Evolutionary conservation across 2,113 vertebrate genomes (phyloP).

Genomic region (Chloebia gouldiae): DNA sequence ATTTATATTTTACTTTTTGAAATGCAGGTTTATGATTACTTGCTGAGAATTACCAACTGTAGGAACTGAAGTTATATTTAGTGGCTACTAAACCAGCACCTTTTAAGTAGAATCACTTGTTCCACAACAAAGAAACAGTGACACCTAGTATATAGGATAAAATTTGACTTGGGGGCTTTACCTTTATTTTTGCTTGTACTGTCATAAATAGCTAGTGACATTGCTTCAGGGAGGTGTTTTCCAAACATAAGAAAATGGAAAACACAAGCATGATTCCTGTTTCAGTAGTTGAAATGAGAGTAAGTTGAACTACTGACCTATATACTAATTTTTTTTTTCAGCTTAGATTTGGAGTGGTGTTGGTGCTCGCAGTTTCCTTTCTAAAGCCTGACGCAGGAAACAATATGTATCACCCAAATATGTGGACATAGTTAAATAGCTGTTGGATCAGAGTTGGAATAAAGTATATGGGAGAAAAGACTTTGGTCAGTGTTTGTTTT

Average conservation of each 20-base stretch:
- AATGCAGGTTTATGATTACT: background rate
- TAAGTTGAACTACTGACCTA: background rate
- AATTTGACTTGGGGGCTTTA: background rate
- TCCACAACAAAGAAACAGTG: background rate
- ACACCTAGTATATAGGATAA: background rate
- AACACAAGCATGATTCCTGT: background rate
- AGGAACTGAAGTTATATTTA: background rate
- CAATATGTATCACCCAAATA: background rate
- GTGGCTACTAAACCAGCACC: background rate
- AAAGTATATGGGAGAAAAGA: background rate
- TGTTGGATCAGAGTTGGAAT: background rate
- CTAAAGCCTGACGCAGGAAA: background rate
- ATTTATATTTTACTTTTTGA: background rate
- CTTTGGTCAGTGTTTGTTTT: background rate
- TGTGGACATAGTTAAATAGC: background rate
- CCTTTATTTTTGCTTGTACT: background rate
- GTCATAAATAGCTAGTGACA: background rate
- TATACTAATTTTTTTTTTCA: background rate
- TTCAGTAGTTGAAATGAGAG: background rate
- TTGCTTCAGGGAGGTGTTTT: background rate
- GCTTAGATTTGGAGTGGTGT: background rate
- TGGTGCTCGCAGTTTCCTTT: background rate
- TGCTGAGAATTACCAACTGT: background rate
- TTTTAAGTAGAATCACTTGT: background rate
- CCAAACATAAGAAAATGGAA: background rate